phyloP scores from a whole-genome alignment of 2,888 invertebrate species.

The Ceramica pisi region DNA sequence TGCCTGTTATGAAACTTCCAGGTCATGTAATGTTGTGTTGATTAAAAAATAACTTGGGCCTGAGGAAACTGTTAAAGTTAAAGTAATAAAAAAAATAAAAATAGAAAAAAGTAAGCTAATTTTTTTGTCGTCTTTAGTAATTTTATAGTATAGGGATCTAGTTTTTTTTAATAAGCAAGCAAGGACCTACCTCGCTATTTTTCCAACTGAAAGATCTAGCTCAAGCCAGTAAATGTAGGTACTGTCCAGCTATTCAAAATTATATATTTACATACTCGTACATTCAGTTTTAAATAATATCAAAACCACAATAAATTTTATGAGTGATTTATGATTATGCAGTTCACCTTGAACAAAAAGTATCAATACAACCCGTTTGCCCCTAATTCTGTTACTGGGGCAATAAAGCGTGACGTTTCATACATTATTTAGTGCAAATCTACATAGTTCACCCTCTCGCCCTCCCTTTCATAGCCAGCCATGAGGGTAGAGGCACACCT shows the following conservation, averaged over 20 bases:
- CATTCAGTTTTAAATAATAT: neutral
- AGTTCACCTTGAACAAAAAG: conserved; percentile 43
- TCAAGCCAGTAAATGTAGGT: neutral
- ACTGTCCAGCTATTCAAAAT: neutral
- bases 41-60: conserved; percentile 25
- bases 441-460: conserved; percentile 61
- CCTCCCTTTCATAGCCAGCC: conserved; percentile 64
- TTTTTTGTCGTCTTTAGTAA: too few species aligned
- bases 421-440: conserved; percentile 62
- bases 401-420: conserved; percentile 48
- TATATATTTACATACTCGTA: neutral
- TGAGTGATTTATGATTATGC: neutral
- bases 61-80: too few species aligned
- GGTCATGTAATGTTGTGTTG: conserved; percentile 10
- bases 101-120: too few species aligned
- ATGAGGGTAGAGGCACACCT: conserved; percentile 73
- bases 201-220: neutral
- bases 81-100: too few species aligned
- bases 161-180: too few species aligned
- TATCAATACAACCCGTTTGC: conserved; percentile 38
- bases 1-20: conserved; percentile 51
- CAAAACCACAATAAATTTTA: neutral
- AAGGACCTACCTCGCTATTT: too few species aligned
- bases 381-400: conserved; percentile 18
- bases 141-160: neutral